Percentiles rank a stretch among this genome's conserved stretches.
Conservation (phyloP, 1,140 invertebrate genomes). For the Aphis gossypii region DNA sequence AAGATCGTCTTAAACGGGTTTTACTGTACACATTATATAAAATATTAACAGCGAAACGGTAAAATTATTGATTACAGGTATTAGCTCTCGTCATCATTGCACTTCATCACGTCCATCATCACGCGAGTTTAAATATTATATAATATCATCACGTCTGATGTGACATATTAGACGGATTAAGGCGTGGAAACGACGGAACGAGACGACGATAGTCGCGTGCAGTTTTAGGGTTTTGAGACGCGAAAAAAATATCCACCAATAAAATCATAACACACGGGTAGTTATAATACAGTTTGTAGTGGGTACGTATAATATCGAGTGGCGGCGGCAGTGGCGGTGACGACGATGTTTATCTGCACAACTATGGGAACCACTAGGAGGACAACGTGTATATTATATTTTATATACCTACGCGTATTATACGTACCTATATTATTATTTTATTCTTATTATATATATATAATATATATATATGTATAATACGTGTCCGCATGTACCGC, state of each 20-base stretch:
- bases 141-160: neutral
- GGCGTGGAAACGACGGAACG: neutral
- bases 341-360: constrained; percentile 18
- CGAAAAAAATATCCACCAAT: neutral
- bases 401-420: neutral
- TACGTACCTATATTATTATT: neutral
- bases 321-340: neutral
- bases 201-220: neutral
- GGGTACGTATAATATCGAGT: neutral
- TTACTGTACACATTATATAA: too few species aligned
- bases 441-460: neutral
- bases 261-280: neutral
- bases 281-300: neutral
- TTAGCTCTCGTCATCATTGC: neutral
- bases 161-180: neutral
- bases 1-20: too few species aligned
- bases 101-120: too few species aligned
- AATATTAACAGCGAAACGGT: too few species aligned
- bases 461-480: neutral
- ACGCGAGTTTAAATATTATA: neutral
- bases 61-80: too few species aligned
- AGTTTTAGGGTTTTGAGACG: neutral
- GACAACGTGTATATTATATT: neutral
- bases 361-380: constrained; percentile 51
- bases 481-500: constrained; percentile 9